Base-by-base conservation (phyloP, 2,113 vertebrate species). In the Pandion haliaetus region DNA sequence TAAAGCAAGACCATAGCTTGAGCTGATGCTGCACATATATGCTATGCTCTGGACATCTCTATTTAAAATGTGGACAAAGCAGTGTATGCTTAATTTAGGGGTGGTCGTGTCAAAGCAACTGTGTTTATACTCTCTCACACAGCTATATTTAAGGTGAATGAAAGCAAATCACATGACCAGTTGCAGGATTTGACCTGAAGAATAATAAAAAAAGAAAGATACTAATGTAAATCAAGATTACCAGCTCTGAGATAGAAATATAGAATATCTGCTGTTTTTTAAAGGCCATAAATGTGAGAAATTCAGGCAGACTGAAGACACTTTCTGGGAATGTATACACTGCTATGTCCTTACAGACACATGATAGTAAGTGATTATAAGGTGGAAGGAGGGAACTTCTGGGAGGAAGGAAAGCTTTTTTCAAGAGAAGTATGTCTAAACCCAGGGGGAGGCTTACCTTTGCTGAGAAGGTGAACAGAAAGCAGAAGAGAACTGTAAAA, bases 31-130 rank as follows among this genome's bases (percentile, higher is more conserved):
- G 24, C 6, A n/a, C 6, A 4, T 13, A 8, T 6, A 6, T 58
- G 28, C 10, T 72, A 5, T n/a, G 15, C 4, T 88, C 32, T 42
- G 26, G 40, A 87, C 79, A 73, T 58, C 13, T 55, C 29, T 57
- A 32, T 90, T 71, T 57, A 47, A 88, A 81, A 74, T 10, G 7
- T 34, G 28, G 21, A 40, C 18, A 84, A 63, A 93, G 23, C 23
- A 87, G 7, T 5, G 12, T 65, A 9, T 21, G 17, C 8, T 26
- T 28, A 66, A 79, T 58, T 84, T 71, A 42, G 25, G n/a, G 28
- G 1, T n/a, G 9, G 4, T 3, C 3, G 3, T 6, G 18, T 76
- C 5, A 34, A 55, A 94, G 3, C 4, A 82, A 44, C 1, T 1
- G 0, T 44, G 38, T 88, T 54, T 70, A 12, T 44, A 65, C 19